Percentiles rank a stretch among this genome's conserved stretches.
phyloP scores from a whole-genome alignment of 1,140 invertebrate species.

The Trichonephila clavipes region DNA sequence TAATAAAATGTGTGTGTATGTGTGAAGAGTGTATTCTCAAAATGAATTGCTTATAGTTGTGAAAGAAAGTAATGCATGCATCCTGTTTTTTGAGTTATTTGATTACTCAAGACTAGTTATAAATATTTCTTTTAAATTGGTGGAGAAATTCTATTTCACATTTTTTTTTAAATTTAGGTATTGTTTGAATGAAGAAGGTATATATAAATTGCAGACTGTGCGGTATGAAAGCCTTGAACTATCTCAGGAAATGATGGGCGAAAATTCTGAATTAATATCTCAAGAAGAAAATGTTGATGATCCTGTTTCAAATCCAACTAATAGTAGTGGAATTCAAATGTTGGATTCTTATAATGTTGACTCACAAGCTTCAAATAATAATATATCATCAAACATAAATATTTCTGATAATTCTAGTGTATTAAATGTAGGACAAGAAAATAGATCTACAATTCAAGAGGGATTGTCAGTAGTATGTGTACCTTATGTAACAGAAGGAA shows the following conservation, averaged over 20 bases:
- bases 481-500: background rate
- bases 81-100: too few species aligned
- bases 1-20: too few species aligned
- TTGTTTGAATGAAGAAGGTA: conserved; percentile 85
- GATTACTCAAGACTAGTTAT: too few species aligned
- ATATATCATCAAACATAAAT: background rate
- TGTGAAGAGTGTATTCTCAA: too few species aligned
- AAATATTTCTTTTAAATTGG: too few species aligned
- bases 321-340: background rate
- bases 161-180: conserved; percentile 58
- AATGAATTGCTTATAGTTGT: too few species aligned
- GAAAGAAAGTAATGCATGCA: too few species aligned
- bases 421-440: conserved; percentile 7
- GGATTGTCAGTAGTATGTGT: background rate
- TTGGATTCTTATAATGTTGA: background rate
- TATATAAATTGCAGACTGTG: conserved; percentile 87
- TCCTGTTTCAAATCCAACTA: background rate
- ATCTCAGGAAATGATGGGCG: conserved; percentile 84
- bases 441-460: background rate
- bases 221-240: conserved; percentile 90
- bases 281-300: conserved; percentile 53
- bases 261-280: conserved; percentile 40
- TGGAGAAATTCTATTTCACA: background rate
- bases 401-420: conserved; percentile 25
- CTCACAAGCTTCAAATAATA: background rate